These are phyloP conservation scores for Pogonocichla stellata DNA, from an alignment of 2,113 vertebrate species.

Conservation along the genomic window DNA sequence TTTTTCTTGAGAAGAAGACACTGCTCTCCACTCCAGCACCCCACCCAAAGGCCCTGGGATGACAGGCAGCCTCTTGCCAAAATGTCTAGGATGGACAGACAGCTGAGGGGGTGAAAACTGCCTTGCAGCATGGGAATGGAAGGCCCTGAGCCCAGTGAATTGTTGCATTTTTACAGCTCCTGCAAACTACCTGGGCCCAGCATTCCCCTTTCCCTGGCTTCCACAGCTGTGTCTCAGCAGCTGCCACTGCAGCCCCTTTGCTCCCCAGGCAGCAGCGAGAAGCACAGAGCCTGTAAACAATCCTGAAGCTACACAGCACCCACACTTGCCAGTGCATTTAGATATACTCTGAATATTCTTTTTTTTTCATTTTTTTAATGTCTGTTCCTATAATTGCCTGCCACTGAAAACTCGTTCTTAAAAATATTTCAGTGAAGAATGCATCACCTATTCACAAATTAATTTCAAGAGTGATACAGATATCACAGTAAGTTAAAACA, in stretches of 20 bases:
- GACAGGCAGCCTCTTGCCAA: background rate
- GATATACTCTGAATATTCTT: rapidly evolving
- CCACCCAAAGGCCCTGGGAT: background rate
- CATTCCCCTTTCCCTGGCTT: background rate
- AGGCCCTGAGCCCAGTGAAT: background rate
- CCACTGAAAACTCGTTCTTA: background rate
- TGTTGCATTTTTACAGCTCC: background rate
- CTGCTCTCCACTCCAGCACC: background rate
- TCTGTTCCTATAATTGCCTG: background rate
- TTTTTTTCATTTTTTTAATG: background rate
- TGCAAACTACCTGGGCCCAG: background rate
- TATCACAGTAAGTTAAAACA: background rate
- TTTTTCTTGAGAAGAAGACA: background rate
- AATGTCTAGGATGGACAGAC: background rate
- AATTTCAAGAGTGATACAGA: background rate
- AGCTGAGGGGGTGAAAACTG: background rate
- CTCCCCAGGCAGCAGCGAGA: background rate
- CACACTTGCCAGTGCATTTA: background rate
- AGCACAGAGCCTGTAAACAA: background rate
- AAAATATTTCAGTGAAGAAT: background rate
- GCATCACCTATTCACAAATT: background rate
- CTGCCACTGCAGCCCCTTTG: background rate
- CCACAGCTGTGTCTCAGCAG: rapidly evolving
- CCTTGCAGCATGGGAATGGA: rapidly evolving
- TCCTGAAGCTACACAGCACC: background rate